A percentile compares a stretch with the other conserved stretches of the same genome.
Evolutionary conservation across 2,888 invertebrate genomes (phyloP).

Genomic region (Halocaridina rubra): DNA sequence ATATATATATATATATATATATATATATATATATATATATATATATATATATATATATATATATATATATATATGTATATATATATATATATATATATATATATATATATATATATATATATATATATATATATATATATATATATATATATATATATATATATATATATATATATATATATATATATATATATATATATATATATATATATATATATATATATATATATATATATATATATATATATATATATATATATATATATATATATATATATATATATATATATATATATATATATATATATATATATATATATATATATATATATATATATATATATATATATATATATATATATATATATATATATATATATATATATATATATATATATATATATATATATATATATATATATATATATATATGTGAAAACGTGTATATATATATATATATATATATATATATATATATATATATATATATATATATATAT

Average conservation of each 20-base stretch:
- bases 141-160: neutral
- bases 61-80: neutral
- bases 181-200: conserved; percentile 23
- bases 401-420: neutral
- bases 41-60: neutral
- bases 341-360: neutral
- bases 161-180: neutral
- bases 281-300: neutral
- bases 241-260: neutral
- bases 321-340: neutral
- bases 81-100: neutral
- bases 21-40: neutral
- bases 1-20: neutral
- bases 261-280: neutral
- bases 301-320: neutral
- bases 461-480: neutral
- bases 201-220: conserved; percentile 21
- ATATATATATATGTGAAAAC: neutral
- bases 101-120: conserved; percentile 20
- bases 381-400: neutral
- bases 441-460: neutral
- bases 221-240: conserved; percentile 14
- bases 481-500: neutral
- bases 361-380: neutral
- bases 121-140: conserved; percentile 13